Conservation (phyloP, 2,888 invertebrate species). For the Sinelater perroti region DNA sequence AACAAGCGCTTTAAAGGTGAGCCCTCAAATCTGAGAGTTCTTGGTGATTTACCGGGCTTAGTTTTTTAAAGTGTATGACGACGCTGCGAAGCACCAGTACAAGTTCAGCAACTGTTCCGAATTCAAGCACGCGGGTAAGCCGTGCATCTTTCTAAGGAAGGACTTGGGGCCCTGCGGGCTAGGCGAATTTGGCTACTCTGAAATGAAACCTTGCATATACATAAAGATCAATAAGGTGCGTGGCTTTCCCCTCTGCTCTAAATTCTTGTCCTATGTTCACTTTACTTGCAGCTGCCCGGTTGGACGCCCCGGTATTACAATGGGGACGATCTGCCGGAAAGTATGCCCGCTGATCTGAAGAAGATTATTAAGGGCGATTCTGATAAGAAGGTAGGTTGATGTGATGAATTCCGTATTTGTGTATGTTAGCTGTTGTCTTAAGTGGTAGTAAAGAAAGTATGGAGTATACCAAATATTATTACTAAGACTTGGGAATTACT, state of each 20-base stretch:
- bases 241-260: too few species aligned
- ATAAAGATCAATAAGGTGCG: conserved; percentile 51
- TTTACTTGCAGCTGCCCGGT: conserved; percentile 24
- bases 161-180: conserved; percentile 46
- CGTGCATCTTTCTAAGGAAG: conserved; percentile 42
- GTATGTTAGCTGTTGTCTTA: too few species aligned
- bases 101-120: conserved; percentile 31
- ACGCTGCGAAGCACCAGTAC: conserved; percentile 2
- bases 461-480: too few species aligned
- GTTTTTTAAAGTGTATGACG: conserved; percentile 34
- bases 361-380: background rate
- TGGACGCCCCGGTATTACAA: conserved; percentile 22
- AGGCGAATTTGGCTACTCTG: conserved; percentile 43
- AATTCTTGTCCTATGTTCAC: too few species aligned
- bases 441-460: too few species aligned
- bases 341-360: conserved; percentile 20
- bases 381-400: conserved; percentile 1
- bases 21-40: background rate
- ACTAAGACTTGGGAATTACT: too few species aligned
- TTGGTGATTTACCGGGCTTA: background rate
- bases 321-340: conserved; percentile 14
- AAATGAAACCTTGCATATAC: conserved; percentile 46
- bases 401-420: too few species aligned
- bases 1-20: conserved; percentile 5
- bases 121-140: conserved; percentile 18